A percentile compares a stretch with the other conserved stretches of the same genome.
These are phyloP conservation scores for Temnothorax unifasciatus DNA, from an alignment of 2,888 invertebrate genomes.

Conservation along the genomic window DNA sequence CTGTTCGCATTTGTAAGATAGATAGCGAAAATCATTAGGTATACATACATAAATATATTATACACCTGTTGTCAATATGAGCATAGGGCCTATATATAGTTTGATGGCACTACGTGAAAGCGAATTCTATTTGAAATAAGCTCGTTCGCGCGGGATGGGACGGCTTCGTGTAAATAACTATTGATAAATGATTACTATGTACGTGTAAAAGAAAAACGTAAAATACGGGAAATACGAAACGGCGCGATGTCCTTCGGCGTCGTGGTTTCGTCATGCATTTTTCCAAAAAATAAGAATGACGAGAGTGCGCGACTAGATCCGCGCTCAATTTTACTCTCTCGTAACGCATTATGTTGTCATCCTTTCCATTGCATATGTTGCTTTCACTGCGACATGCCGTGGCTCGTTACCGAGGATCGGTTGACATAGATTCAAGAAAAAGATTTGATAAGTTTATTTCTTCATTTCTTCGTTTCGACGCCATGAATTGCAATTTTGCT, in stretches of 20 bases:
- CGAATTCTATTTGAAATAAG: constrained; percentile 81
- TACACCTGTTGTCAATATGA: constrained; percentile 85
- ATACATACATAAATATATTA: constrained; percentile 67
- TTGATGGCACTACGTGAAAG: constrained; percentile 77
- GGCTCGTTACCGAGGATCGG: constrained; percentile 57
- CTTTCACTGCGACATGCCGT: constrained; percentile 57
- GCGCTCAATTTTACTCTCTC: constrained; percentile 60
- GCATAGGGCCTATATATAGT: constrained; percentile 81
- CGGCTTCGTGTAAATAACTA: constrained; percentile 80
- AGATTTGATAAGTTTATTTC: not conserved
- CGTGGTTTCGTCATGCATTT: constrained; percentile 54
- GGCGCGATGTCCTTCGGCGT: constrained; percentile 39
- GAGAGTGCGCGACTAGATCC: constrained; percentile 49
- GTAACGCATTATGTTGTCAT: constrained; percentile 64
- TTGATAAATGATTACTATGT: constrained; percentile 55
- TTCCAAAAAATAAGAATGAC: constrained; percentile 24
- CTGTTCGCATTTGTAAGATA: constrained; percentile 80
- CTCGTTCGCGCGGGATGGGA: constrained; percentile 71
- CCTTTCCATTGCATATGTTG: constrained; percentile 49
- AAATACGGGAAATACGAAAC: constrained; percentile 40
- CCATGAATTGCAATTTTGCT: not conserved
- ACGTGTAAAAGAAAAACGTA: constrained; percentile 34
- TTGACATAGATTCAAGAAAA: not conserved
- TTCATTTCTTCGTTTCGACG: not conserved
- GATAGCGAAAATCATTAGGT: constrained; percentile 80